A percentile compares a stretch with the other conserved stretches of the same genome.
These are phyloP conservation scores for Alloscopus bannaensis DNA, from an alignment of 2,888 invertebrate genomes.

Conservation along the genomic window DNA sequence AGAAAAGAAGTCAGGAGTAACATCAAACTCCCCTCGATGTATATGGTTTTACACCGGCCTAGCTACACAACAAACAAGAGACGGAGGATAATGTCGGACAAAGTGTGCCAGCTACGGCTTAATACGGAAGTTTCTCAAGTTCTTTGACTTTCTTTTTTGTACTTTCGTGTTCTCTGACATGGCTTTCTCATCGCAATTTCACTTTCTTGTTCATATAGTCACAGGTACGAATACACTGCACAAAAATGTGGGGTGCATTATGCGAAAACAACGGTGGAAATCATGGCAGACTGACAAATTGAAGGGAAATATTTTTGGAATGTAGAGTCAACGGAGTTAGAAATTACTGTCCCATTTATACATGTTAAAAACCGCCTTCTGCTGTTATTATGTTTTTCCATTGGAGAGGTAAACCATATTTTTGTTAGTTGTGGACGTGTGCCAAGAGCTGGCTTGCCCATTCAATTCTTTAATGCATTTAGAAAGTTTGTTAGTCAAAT, in stretches of 20 bases:
- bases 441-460: too few relatives aligned
- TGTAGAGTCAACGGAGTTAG: not conserved
- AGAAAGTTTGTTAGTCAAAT: too few relatives aligned
- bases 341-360: too few relatives aligned
- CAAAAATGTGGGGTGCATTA: not conserved
- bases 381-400: too few relatives aligned
- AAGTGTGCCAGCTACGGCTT: slow-evolving; percentile 35
- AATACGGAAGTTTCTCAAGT: slow-evolving; percentile 39
- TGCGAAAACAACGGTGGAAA: not conserved
- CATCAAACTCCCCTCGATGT: not conserved
- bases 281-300: not conserved
- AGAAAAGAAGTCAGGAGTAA: not conserved
- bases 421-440: too few relatives aligned
- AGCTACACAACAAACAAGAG: not conserved
- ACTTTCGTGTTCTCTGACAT: not conserved
- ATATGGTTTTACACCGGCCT: not conserved
- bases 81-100: too few relatives aligned
- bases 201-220: not conserved
- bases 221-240: not conserved
- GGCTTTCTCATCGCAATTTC: too few relatives aligned
- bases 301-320: not conserved
- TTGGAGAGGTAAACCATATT: too few relatives aligned
- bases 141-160: slow-evolving; percentile 39
- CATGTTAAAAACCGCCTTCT: too few relatives aligned
- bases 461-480: too few relatives aligned